Base-by-base conservation (phyloP, 2,888 invertebrate species). In the Scaptomyza parva region DNA sequence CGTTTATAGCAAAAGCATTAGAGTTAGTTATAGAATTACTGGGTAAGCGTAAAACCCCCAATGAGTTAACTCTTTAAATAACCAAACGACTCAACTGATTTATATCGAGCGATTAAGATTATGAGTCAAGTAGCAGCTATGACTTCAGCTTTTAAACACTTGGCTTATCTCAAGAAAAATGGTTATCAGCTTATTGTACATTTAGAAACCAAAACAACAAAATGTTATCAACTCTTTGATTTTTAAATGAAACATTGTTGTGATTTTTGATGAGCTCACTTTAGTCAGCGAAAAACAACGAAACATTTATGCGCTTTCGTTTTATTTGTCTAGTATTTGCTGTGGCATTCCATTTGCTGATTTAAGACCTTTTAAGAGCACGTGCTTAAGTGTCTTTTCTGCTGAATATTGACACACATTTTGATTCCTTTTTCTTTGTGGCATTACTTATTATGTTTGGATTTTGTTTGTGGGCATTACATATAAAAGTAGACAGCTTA, bases 391-490 rank as follows among this genome's bases (percentile, higher is more conserved):
- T 47, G 20, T 60, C 26, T 22, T 43, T 37, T 39, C 30, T 12
- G 30, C 28, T 11, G n/a, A 47, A 39, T 30, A 26, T 62, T 44
- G 18, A 33, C 52, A 39, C n/a, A 62, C 44, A 62, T 33, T 47
- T 63, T 28, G 24, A 35, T 43, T 41, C 48, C 47, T 43, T 48
- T 48, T 40, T 48, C 55, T 64, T 64, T 64, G 55, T 54, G 41
- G 41, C 35, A 58, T 53, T 59, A 17, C 20, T 20, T 48, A 12
- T 35, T 54, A 54, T 35, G 55, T 55, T 33, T 51, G 11, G 44
- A 30, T 40, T 69, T 45, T 40, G 51, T 48, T 50, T 48, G 54
- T 59, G 52, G 61, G 66, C 50, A 60, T 70, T 70, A 45, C 30
- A 22, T 39, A 60, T 57, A 37, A 44, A 70, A 66, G 70, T 62